Evolutionary conservation across 2,888 invertebrate species (phyloP).

Genomic region (Volucella bombylans): DNA sequence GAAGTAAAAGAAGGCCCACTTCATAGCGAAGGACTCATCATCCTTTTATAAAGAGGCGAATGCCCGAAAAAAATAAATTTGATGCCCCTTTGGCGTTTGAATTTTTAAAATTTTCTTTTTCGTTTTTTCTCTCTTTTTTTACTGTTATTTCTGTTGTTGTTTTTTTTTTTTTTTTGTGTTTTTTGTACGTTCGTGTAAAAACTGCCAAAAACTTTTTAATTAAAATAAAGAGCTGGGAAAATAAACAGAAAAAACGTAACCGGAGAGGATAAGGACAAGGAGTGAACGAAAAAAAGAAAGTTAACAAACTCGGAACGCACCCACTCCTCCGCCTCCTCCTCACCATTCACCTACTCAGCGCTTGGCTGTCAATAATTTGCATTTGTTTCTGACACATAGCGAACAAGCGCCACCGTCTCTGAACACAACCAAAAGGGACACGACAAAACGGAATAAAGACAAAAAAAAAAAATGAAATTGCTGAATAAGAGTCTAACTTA

Average conservation of each 20-base stretch:
- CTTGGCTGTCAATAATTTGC: slow-evolving; percentile 66
- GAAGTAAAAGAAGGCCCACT: slow-evolving; percentile 7
- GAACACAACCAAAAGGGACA: neutral
- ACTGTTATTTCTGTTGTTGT: neutral
- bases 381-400: slow-evolving; percentile 50
- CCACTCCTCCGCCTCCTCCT: neutral
- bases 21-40: slow-evolving; percentile 53
- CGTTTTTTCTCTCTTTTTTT: slow-evolving; percentile 7
- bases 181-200: slow-evolving; percentile 17
- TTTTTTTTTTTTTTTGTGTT: no score
- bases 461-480: slow-evolving; percentile 43
- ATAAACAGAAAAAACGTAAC: slow-evolving; percentile 15
- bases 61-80: slow-evolving; percentile 48
- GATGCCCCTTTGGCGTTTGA: slow-evolving; percentile 68
- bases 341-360: neutral
- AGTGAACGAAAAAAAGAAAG: slow-evolving; percentile 25
- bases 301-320: slow-evolving; percentile 39
- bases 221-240: slow-evolving; percentile 62
- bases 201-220: slow-evolving; percentile 70
- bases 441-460: neutral
- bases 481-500: slow-evolving; percentile 62
- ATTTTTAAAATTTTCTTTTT: slow-evolving; percentile 39
- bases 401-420: slow-evolving; percentile 1
- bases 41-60: slow-evolving; percentile 43
- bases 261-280: neutral